These are phyloP conservation scores for Macrocentrus cingulum DNA, from an alignment of 1,140 invertebrate genomes.

Conservation along the genomic window DNA sequence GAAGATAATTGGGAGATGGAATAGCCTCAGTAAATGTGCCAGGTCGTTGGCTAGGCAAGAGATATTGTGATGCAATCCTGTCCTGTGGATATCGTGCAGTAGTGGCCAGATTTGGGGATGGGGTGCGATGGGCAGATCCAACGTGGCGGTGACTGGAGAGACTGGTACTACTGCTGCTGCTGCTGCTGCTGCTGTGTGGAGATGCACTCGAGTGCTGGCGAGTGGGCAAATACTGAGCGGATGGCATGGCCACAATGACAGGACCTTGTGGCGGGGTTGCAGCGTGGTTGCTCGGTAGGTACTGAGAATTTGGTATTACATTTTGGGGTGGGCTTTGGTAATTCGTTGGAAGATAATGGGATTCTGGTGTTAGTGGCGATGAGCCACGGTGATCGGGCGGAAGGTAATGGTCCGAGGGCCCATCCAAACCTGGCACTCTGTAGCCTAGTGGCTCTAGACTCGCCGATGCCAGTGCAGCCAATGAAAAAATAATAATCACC, in stretches of 20 bases:
- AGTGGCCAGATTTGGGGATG: constrained; percentile 2
- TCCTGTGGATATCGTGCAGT: constrained; percentile 11
- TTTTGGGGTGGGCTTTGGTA: constrained; percentile 24
- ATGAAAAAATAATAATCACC: constrained; percentile 33
- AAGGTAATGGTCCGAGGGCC: constrained; percentile 25
- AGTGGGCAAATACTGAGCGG: constrained; percentile 18
- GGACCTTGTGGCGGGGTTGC: background rate
- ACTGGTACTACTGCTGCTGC: background rate
- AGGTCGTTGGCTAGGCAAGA: constrained; percentile 16
- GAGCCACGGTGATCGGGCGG: constrained; percentile 16
- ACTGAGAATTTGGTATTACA: constrained; percentile 27
- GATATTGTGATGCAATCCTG: constrained; percentile 23
- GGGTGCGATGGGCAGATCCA: constrained; percentile 3
- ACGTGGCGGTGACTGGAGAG: background rate
- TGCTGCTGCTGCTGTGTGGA: background rate
- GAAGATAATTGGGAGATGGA: constrained; percentile 31
- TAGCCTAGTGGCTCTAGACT: constrained; percentile 43
- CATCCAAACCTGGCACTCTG: constrained; percentile 29
- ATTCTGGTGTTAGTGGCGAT: constrained; percentile 25
- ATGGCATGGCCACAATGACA: constrained; percentile 10
- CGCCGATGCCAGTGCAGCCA: constrained; percentile 26
- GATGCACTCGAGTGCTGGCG: background rate
- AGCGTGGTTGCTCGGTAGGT: constrained; percentile 18
- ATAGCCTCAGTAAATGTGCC: constrained; percentile 23
- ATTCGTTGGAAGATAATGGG: constrained; percentile 25